A percentile compares a stretch with the other conserved stretches of the same genome.
Evolutionary conservation across 1,140 invertebrate genomes (phyloP).

Genomic region (Lepidostoma basale): DNA sequence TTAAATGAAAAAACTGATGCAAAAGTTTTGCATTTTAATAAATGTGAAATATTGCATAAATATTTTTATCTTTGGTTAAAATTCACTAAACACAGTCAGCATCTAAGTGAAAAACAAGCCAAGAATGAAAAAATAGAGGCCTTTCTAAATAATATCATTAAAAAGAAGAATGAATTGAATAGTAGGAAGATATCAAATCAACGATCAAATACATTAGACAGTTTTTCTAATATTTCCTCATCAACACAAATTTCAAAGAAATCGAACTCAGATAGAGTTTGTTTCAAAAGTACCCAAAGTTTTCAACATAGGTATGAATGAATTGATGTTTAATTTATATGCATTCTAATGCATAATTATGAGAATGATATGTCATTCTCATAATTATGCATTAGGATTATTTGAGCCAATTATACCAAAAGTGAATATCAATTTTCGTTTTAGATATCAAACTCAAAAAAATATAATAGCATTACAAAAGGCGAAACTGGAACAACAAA

Average conservation of each 20-base stretch:
- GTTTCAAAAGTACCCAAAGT: not conserved
- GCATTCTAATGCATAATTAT: no score
- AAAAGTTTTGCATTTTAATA: not conserved
- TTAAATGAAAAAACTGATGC: not conserved
- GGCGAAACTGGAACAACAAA: constrained; percentile 67
- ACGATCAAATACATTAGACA: constrained; percentile 6
- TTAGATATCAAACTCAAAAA: constrained; percentile 66
- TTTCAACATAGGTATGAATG: constrained; percentile 37
- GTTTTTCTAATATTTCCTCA: not conserved
- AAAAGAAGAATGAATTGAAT: constrained; percentile 49
- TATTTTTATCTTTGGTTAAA: constrained; percentile 55
- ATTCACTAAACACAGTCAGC: constrained; percentile 50
- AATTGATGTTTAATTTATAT: no score
- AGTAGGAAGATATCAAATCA: constrained; percentile 28
- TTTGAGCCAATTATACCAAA: no score
- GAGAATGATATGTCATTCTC: no score
- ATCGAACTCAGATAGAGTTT: not conserved
- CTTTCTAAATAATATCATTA: constrained; percentile 53
- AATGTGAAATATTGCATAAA: constrained; percentile 47
- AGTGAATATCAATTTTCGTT: constrained; percentile 26
- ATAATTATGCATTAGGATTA: no score
- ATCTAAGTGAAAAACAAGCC: constrained; percentile 47
- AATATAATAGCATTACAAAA: constrained; percentile 68
- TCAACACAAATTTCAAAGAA: not conserved
- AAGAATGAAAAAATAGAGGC: constrained; percentile 50